These are phyloP conservation scores for Zosterops lateralis DNA, from an alignment of 2,113 vertebrate genomes.

Conservation along the genomic window DNA sequence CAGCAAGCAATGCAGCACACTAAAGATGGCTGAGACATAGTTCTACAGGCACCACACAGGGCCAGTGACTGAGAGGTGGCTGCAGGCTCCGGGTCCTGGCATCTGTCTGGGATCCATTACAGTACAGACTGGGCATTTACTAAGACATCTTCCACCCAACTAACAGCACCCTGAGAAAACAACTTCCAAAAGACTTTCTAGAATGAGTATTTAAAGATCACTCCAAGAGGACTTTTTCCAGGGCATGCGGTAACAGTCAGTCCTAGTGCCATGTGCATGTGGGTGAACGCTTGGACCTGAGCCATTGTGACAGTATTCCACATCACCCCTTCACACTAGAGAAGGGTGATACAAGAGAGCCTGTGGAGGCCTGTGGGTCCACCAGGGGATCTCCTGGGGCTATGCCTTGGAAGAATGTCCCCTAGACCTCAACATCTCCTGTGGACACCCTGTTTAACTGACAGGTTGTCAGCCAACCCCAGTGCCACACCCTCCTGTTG, in stretches of 20 bases:
- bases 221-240: background rate
- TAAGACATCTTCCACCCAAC: background rate
- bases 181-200: background rate
- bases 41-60: background rate
- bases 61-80: background rate
- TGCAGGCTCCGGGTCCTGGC: background rate
- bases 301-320: background rate
- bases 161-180: background rate
- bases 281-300: background rate
- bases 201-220: background rate
- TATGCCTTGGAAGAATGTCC: too few species aligned
- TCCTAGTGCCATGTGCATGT: rapidly evolving
- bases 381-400: too few species aligned
- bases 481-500: too few species aligned
- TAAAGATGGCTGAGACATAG: too few species aligned
- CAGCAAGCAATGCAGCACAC: slow-evolving; percentile 65
- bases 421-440: too few species aligned
- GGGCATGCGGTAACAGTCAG: too few species aligned
- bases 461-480: too few species aligned
- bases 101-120: background rate
- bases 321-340: background rate
- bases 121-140: background rate
- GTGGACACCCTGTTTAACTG: too few species aligned
- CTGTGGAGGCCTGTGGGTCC: slow-evolving; percentile 39
- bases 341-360: slow-evolving; percentile 64